phyloP scores from a whole-genome alignment of 2,113 vertebrate genomes.

The Camelus dromedarius region DNA sequence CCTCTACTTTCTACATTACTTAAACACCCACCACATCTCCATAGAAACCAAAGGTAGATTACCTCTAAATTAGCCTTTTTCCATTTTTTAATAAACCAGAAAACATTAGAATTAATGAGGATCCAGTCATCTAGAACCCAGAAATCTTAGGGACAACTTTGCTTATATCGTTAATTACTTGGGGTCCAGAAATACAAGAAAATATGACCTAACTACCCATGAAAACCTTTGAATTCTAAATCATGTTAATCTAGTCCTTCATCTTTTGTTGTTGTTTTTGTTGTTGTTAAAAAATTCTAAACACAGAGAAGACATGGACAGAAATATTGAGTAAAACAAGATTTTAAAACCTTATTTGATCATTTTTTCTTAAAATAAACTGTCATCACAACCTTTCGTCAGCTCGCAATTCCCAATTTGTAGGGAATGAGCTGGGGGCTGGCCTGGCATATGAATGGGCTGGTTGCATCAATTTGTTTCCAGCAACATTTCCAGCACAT shows the following conservation, averaged over 20 bases:
- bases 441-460: not conserved
- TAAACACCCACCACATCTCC: not conserved
- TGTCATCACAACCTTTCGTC: not conserved
- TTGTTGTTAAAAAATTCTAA: not conserved
- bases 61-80: not conserved
- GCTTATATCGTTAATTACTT: not conserved
- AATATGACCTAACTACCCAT: not conserved
- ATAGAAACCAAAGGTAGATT: not conserved
- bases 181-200: not conserved
- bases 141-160: not conserved
- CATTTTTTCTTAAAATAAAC: not conserved
- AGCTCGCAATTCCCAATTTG: not conserved
- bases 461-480: not conserved
- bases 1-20: not conserved
- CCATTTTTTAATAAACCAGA: not conserved
- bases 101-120: not conserved
- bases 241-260: not conserved
- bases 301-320: not conserved
- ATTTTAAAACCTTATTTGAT: not conserved
- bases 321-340: not conserved
- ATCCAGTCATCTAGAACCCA: not conserved
- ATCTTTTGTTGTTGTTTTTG: not conserved
- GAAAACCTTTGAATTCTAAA: not conserved
- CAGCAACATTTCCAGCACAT: not conserved
- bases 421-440: not conserved